Base-by-base conservation (phyloP, 2,888 invertebrate genomes). In the Xylocampa areola region DNA sequence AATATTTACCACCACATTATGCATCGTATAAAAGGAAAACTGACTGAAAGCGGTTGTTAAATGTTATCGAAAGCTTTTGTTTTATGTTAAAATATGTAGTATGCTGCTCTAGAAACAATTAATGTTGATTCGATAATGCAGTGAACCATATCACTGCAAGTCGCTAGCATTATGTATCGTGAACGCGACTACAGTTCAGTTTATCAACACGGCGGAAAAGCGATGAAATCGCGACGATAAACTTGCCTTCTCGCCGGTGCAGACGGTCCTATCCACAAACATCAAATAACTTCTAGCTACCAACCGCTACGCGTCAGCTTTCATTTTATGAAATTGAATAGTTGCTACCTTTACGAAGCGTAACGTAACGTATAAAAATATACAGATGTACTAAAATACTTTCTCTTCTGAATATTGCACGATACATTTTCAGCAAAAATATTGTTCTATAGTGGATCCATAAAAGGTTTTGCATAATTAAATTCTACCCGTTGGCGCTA, bases 201-300 rank as follows among this genome's bases (percentile, higher is more conserved):
- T 80, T 81, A 81, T 78, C 83, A 82, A 79, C 74, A 77, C 66
- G 75, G 66, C 80, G 75, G 77, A 76, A 80, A 76, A 61, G 73
- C 81, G 83, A 83, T 82, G 77, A 83, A 77, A 83, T 77, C 77
- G 65, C 60, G 59, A 62, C 80, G 76, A 81, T 80, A 82, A 83
- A 82, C 77, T 76, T 76, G 70, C 72, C 69, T 74, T 61, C 74
- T 73, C 73, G 73, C 57, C 69, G 66, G 53, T 60, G 55, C 68
- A 78, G 78, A 73, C 69, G 69, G 59, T 63, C 57, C 55, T 62
- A 67, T 75, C 73, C 68, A 72, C 73, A 68, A 72, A 77, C 67
- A 76, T 62, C 60, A 39, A 57, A 62, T 66, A 60, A 66, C 64
- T 50, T 63, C 50, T 52, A 64, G 55, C 55, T 45, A 61, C 51